Percentiles rank a stretch among this genome's conserved stretches.
phyloP scores from a whole-genome alignment of 2,888 invertebrate species.

The Lapara coniferarum region DNA sequence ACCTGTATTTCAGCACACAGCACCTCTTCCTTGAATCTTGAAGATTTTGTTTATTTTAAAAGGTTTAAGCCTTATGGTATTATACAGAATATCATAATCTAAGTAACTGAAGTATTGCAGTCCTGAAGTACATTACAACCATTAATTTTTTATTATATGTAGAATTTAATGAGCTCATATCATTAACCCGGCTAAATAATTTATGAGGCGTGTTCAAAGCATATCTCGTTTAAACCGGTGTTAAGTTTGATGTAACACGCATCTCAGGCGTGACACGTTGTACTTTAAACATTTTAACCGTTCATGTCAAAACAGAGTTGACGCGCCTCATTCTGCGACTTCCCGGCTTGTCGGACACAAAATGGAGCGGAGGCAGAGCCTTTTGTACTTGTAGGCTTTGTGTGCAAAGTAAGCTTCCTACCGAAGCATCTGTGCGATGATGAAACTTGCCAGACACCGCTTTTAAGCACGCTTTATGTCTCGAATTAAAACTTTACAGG shows the following conservation, averaged over 20 bases:
- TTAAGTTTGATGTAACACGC: constrained; percentile 25
- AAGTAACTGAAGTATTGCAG: no score
- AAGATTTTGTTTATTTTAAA: no score
- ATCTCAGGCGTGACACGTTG: constrained; percentile 40
- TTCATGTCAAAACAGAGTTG: constrained; percentile 67
- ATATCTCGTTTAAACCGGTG: constrained; percentile 6
- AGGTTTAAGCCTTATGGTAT: no score
- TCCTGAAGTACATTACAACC: no score
- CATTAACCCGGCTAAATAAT: constrained; percentile 7
- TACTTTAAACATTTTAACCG: constrained; percentile 59
- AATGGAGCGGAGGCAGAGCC: constrained; percentile 77
- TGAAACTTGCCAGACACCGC: constrained; percentile 83
- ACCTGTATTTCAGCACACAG: no score
- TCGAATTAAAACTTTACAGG: constrained; percentile 81
- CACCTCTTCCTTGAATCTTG: no score
- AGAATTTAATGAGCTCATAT: neutral
- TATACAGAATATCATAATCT: no score
- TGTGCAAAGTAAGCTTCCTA: constrained; percentile 81
- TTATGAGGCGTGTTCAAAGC: neutral
- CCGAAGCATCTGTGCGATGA: constrained; percentile 79
- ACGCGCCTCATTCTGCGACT: constrained; percentile 73
- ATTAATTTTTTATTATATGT: neutral
- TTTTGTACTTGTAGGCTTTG: constrained; percentile 82
- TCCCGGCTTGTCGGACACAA: constrained; percentile 77
- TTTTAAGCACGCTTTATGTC: constrained; percentile 80